These are phyloP conservation scores for Notocelia uddmanniana DNA, from an alignment of 2,888 invertebrate genomes.

Conservation along the genomic window DNA sequence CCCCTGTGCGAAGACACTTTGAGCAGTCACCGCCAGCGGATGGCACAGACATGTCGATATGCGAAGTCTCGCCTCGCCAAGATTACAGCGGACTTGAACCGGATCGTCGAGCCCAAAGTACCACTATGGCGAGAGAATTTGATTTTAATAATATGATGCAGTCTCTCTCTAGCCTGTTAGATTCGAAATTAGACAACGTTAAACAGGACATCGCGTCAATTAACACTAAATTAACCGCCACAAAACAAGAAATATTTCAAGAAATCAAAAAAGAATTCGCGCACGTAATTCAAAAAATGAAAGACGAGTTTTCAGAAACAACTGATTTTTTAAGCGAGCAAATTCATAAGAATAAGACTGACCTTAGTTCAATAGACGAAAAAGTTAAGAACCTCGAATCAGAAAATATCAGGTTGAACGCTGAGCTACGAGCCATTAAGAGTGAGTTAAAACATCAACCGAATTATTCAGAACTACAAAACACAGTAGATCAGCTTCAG, in stretches of 20 bases:
- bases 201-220: neutral
- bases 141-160: neutral
- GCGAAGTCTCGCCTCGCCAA: neutral
- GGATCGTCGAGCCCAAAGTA: neutral
- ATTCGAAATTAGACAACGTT: neutral
- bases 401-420: slow-evolving; percentile 6
- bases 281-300: neutral
- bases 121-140: neutral
- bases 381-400: neutral
- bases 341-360: neutral
- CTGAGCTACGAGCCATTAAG: neutral
- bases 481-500: slow-evolving; percentile 1
- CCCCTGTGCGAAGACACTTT: neutral
- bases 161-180: neutral
- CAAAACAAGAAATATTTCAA: slow-evolving; percentile 1
- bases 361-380: neutral
- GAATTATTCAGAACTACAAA: neutral
- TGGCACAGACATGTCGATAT: neutral
- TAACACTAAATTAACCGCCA: neutral
- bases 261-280: slow-evolving; percentile 2
- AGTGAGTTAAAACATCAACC: neutral
- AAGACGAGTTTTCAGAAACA: neutral
- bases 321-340: neutral
- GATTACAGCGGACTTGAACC: neutral
- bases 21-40: neutral